These are phyloP conservation scores for Chelmon rostratus DNA, from an alignment of 2,797 vertebrate genomes.

Conservation along the genomic window DNA sequence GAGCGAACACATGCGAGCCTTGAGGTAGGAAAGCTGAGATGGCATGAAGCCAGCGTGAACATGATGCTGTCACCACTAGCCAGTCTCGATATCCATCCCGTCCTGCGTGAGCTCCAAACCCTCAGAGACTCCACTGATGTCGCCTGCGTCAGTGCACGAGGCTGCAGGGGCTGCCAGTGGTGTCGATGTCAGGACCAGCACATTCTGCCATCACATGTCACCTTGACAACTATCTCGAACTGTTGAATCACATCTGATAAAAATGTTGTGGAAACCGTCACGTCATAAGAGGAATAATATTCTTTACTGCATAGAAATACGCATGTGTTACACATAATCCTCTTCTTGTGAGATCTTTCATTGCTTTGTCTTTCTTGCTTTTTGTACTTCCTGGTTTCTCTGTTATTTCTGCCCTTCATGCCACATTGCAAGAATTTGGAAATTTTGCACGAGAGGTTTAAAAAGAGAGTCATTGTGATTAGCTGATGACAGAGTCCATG, in stretches of 20 bases:
- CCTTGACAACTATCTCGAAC: neutral
- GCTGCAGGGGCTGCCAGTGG: neutral
- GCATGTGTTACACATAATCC: neutral
- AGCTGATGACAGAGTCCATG: neutral
- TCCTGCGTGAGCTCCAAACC: neutral
- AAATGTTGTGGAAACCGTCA: neutral
- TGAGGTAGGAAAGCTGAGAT: neutral
- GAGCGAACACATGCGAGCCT: slow-evolving; percentile 8
- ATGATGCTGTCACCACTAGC: slow-evolving; percentile 10
- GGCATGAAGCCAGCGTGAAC: slow-evolving; percentile 13
- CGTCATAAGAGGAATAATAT: no score
- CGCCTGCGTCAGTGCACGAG: neutral
- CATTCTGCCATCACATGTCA: neutral
- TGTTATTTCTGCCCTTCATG: neutral
- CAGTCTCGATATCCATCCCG: slow-evolving; percentile 15
- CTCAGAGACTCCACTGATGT: neutral
- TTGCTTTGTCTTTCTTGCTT: neutral
- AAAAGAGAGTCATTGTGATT: no score
- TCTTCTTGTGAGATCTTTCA: neutral
- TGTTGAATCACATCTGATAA: neutral
- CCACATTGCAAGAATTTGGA: no score
- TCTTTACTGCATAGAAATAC: no score
- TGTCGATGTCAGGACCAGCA: neutral
- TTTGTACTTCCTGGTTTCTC: neutral
- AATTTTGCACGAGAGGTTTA: neutral